phyloP scores from a whole-genome alignment of 2,888 invertebrate species.

The Chironomus tentans region DNA sequence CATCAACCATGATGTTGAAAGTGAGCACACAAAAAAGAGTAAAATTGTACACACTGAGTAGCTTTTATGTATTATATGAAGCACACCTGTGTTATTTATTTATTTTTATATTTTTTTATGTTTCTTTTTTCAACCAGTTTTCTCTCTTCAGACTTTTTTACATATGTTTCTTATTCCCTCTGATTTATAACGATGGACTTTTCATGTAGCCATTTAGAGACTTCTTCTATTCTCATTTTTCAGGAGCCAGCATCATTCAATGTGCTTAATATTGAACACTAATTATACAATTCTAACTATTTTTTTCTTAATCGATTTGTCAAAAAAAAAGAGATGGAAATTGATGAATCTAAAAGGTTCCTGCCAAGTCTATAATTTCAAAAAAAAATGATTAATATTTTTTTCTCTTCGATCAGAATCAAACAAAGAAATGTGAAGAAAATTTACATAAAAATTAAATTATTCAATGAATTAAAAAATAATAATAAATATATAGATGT shows the following conservation, averaged over 20 bases:
- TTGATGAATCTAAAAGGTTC: not conserved
- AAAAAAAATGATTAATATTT: not conserved
- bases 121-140: slow-evolving; percentile 22
- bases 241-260: not conserved
- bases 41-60: not conserved
- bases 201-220: not conserved
- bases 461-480: not conserved
- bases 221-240: not conserved
- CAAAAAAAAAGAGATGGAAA: too few species aligned
- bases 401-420: not conserved
- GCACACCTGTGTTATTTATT: slow-evolving; percentile 22
- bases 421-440: not conserved
- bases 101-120: not conserved
- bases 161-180: not conserved
- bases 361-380: not conserved
- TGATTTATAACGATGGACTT: slow-evolving; percentile 19
- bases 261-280: too few species aligned
- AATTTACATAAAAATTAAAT: not conserved
- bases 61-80: slow-evolving; percentile 1
- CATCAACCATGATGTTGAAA: not conserved
- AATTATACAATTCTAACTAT: too few species aligned
- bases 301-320: too few species aligned
- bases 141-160: not conserved
- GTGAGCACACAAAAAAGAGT: not conserved
- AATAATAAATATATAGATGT: not conserved